Evolutionary conservation across 2,797 vertebrate species (phyloP).

Genomic region (Danionella dracula): DNA sequence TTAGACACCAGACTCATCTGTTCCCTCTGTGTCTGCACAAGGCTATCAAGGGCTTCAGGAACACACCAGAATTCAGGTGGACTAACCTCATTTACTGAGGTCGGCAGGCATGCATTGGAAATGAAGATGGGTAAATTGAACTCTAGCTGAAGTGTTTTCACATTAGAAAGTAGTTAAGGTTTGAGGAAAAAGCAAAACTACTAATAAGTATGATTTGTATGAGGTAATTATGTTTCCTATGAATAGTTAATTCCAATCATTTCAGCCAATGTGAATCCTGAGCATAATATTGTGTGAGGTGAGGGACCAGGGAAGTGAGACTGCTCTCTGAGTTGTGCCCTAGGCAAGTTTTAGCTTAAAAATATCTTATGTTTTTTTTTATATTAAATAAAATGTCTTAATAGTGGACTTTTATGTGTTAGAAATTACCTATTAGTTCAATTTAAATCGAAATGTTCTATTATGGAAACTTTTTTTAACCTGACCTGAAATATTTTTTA

Average conservation of each 20-base stretch:
- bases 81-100: conserved; percentile 20
- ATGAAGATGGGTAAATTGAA: neutral
- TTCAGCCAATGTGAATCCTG: neutral
- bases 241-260: neutral
- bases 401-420: too few relatives aligned
- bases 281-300: too few relatives aligned
- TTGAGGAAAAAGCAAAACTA: neutral
- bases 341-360: too few relatives aligned
- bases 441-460: too few relatives aligned
- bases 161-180: neutral
- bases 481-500: too few relatives aligned
- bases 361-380: too few relatives aligned
- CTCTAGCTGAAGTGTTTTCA: neutral
- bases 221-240: neutral
- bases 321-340: too few relatives aligned
- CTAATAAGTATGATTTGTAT: neutral
- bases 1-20: conserved; percentile 34
- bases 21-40: conserved; percentile 34
- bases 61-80: conserved; percentile 11
- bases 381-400: too few relatives aligned
- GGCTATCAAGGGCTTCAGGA: conserved; percentile 33
- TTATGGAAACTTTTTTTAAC: too few relatives aligned
- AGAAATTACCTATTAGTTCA: too few relatives aligned
- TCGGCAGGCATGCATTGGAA: neutral
- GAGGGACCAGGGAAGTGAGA: too few relatives aligned